Evolutionary conservation across 2,113 vertebrate genomes (phyloP).

Genomic region (Clinocottus analis): DNA sequence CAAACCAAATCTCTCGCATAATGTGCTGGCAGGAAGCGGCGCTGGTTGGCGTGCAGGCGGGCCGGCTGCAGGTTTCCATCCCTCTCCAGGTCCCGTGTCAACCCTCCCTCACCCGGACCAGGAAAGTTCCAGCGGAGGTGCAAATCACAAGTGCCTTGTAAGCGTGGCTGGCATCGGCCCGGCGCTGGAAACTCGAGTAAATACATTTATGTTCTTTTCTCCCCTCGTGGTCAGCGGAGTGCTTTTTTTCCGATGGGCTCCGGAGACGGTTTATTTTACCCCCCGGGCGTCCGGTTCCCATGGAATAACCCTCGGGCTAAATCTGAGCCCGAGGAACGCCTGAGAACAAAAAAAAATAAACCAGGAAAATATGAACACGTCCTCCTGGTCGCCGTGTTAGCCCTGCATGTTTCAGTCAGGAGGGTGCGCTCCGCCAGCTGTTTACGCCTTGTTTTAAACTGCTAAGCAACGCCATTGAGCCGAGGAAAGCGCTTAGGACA

Average conservation of each 20-base stretch:
- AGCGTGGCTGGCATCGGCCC: constrained; percentile 51
- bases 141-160: constrained; percentile 67
- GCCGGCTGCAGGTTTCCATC: constrained; percentile 65
- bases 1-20: constrained; percentile 55
- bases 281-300: constrained; percentile 47
- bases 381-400: constrained; percentile 53
- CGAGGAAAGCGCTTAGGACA: neutral
- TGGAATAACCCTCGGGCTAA: constrained; percentile 66
- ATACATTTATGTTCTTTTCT: constrained; percentile 68
- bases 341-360: constrained; percentile 31
- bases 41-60: constrained; percentile 31
- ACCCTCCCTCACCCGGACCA: constrained; percentile 35
- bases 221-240: constrained; percentile 48
- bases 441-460: constrained; percentile 71
- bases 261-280: constrained; percentile 43
- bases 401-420: constrained; percentile 36
- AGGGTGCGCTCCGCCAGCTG: constrained; percentile 31
- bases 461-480: constrained; percentile 75
- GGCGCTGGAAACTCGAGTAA: constrained; percentile 74
- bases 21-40: constrained; percentile 23
- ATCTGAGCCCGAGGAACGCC: constrained; percentile 54
- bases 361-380: constrained; percentile 45
- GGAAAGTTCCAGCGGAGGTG: constrained; percentile 82
- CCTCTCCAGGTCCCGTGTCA: constrained; percentile 56
- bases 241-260: constrained; percentile 72